Conservation (phyloP, 2,113 vertebrate species). For the Capreolus pygargus region DNA sequence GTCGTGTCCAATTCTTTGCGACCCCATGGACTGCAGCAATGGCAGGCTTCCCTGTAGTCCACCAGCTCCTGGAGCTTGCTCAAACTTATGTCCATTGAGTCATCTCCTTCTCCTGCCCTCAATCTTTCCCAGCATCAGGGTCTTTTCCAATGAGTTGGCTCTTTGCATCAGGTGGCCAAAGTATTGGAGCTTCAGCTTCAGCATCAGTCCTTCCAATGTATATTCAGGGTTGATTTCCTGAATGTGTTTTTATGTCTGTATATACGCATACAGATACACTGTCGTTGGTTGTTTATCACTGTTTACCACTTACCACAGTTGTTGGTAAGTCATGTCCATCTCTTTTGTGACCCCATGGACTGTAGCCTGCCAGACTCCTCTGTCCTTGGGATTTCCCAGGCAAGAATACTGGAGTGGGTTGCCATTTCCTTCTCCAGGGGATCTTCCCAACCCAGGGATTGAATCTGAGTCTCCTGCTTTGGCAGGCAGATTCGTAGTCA, state of each 20-base stretch:
- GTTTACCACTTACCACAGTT: background rate
- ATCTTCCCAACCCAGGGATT: background rate
- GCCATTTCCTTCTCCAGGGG: background rate
- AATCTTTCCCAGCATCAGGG: background rate
- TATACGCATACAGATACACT: background rate
- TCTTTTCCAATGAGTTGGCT: background rate
- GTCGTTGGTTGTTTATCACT: background rate
- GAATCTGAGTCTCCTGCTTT: background rate
- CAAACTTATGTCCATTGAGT: background rate
- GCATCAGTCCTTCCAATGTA: background rate
- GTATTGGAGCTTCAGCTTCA: background rate
- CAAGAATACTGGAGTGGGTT: background rate
- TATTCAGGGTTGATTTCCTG: background rate
- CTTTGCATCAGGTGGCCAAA: background rate
- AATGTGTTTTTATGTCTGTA: background rate
- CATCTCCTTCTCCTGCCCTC: background rate
- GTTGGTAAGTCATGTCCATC: background rate
- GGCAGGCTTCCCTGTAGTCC: background rate
- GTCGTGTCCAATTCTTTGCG: background rate
- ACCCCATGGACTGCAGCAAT: background rate
- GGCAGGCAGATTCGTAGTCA: background rate
- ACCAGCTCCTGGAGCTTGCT: background rate
- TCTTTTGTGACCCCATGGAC: background rate
- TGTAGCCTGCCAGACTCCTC: background rate
- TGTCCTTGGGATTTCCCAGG: background rate